Conservation (phyloP, 1,140 invertebrate species). For the Drosophila ficusphila region DNA sequence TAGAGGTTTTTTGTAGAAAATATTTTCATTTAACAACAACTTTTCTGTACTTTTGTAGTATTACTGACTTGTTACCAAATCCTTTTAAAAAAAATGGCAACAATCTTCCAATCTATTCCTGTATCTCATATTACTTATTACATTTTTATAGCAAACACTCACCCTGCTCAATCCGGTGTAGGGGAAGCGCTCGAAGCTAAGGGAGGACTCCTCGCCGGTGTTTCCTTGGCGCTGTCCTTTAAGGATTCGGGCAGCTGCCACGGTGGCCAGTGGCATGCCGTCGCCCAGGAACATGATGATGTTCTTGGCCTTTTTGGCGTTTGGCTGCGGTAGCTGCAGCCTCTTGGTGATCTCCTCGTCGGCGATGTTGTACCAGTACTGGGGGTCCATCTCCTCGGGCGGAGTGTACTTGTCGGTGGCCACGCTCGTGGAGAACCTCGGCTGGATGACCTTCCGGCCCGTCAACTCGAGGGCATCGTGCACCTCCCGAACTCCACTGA, state of each 20-base stretch:
- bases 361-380: conserved; percentile 68
- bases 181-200: conserved; percentile 92
- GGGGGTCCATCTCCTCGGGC: conserved; percentile 53
- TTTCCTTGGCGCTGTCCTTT: conserved; percentile 86
- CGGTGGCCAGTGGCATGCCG: conserved; percentile 90
- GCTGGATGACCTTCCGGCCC: neutral
- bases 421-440: conserved; percentile 34
- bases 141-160: conserved; percentile 12
- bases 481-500: conserved; percentile 19
- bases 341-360: conserved; percentile 59
- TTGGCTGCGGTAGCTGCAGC: conserved; percentile 17
- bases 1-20: too few relatives aligned
- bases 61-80: too few relatives aligned
- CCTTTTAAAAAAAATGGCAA: too few relatives aligned
- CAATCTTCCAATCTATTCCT: too few relatives aligned
- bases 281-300: conserved; percentile 91
- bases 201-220: conserved; percentile 87
- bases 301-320: conserved; percentile 87
- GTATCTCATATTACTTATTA: too few relatives aligned
- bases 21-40: too few relatives aligned
- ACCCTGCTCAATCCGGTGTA: conserved; percentile 88
- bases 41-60: too few relatives aligned
- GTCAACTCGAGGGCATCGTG: conserved; percentile 32
- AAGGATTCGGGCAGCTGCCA: conserved; percentile 89
- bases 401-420: conserved; percentile 57